Percentiles rank a stretch among this genome's conserved stretches.
Evolutionary conservation across 30 jellyfish, hydroid and myxozoan species (phyloP).

Genomic region (Phacellophora camtschatica): DNA sequence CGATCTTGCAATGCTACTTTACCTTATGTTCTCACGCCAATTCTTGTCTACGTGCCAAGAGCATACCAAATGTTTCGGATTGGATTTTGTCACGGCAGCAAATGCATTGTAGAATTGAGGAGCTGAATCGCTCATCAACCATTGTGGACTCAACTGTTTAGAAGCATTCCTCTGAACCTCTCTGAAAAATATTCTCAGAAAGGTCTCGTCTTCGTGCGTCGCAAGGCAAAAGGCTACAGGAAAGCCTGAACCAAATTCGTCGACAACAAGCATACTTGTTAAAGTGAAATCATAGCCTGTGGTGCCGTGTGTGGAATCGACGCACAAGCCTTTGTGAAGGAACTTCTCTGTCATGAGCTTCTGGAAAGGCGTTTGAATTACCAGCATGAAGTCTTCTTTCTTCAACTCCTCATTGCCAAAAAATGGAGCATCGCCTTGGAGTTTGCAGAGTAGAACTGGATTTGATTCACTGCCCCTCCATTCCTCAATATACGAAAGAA

Average conservation of each 20-base stretch:
- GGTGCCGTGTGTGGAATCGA: constrained; percentile 38
- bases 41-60: background rate
- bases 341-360: background rate
- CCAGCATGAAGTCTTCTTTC: constrained; percentile 12
- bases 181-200: background rate
- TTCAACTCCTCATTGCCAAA: background rate
- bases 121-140: background rate
- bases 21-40: background rate
- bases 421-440: constrained; percentile 16
- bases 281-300: too few species aligned
- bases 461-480: background rate
- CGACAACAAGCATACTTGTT: too few species aligned
- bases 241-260: too few species aligned
- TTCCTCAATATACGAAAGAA: constrained; percentile 16
- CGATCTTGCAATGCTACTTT: too few species aligned
- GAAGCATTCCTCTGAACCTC: background rate
- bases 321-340: constrained; percentile 13
- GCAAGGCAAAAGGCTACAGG: background rate
- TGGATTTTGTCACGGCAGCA: background rate
- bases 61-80: background rate
- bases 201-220: background rate
- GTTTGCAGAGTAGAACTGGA: constrained; percentile 30
- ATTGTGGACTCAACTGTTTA: background rate
- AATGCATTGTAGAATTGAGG: background rate
- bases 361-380: constrained; percentile 30